These are phyloP conservation scores for Ridgeia piscesae DNA, from an alignment of 1,140 invertebrate genomes.

Conservation along the genomic window DNA sequence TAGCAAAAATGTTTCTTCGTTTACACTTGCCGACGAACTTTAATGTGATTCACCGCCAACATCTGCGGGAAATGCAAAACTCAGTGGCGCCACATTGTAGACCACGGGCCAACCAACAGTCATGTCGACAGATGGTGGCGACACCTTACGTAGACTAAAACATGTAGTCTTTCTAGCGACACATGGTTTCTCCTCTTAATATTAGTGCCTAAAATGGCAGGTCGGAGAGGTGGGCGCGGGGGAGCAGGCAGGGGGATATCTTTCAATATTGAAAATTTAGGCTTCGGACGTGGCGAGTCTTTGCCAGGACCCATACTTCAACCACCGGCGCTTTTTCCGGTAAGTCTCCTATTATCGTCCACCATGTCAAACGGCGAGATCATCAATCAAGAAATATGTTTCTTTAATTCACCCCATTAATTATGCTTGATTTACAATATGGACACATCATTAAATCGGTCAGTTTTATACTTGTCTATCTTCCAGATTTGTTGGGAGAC, in stretches of 20 bases:
- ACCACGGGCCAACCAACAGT: background rate
- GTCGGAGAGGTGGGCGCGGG: conserved; percentile 59
- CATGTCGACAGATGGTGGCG: background rate
- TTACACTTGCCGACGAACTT: too few species aligned
- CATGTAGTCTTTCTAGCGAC: background rate
- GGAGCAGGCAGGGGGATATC: conserved; percentile 56
- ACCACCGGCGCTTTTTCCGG: conserved; percentile 72
- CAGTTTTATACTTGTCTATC: too few species aligned
- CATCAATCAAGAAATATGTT: too few species aligned
- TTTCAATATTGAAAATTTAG: conserved; percentile 67
- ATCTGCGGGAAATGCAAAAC: too few species aligned
- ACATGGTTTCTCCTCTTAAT: background rate
- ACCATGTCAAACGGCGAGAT: background rate
- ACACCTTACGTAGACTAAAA: background rate
- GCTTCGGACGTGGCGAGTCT: conserved; percentile 65
- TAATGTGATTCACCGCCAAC: too few species aligned
- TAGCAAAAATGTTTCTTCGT: too few species aligned
- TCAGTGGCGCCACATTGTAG: too few species aligned
- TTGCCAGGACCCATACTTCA: conserved; percentile 65
- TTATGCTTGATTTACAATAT: too few species aligned
- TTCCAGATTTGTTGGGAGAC: too few species aligned
- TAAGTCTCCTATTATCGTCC: conserved; percentile 29
- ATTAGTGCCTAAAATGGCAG: conserved; percentile 39
- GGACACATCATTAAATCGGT: too few species aligned
- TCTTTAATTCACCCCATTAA: too few species aligned